Evolutionary conservation across 2,888 invertebrate species (phyloP), one percentile per base, ranked within the genome.

Genomic region (Volucella zonaria): DNA sequence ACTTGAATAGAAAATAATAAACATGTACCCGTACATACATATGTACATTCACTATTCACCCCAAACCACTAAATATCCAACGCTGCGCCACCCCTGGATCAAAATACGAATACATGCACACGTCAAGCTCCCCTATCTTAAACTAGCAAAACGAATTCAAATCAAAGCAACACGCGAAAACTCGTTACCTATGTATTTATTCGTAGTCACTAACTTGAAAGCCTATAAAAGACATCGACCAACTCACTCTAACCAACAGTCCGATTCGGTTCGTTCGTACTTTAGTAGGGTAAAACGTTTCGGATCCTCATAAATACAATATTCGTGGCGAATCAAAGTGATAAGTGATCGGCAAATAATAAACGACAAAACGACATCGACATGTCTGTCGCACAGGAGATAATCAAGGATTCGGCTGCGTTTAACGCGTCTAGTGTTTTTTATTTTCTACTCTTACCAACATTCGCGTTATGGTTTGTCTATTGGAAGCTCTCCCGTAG

Each of bases 401-500:
- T 91, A 86, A 88, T 91, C 62, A 90, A 90, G 87, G 92, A 92
- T 80, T 89, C 91, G n/a, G 87, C 89, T 42, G 61, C 91, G 64
- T 88, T 91, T 74, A 90, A 94, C 52, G 94, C 95, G 31, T 94
- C 94, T 74, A 94, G 93, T 87, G 92, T 96, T 82, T 96, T 96
- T 90, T 94, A 95, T 88, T 93, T 94, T 82, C 93, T 96, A n/a
- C 92, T 96, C 59, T 90, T 96, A 18, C 96, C 95, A 51, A 95
- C 95, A 0, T 38, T 95, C 45, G 91, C 94, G 3, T 93, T 96
- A 62, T 96, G 95, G 93, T 95, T 95, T 89, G 92, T 94, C 40
- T 96, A 96, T 92, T 96, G 95, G 95, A 93, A 94, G 61, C 92
- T 96, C 88, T 96, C 96, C 10, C 93, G 96, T n/a, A 93, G 94